Percentiles rank a stretch among this genome's conserved stretches.
Conservation (phyloP, 2,888 invertebrate genomes). For the Lordiphosa fenestrarum region DNA sequence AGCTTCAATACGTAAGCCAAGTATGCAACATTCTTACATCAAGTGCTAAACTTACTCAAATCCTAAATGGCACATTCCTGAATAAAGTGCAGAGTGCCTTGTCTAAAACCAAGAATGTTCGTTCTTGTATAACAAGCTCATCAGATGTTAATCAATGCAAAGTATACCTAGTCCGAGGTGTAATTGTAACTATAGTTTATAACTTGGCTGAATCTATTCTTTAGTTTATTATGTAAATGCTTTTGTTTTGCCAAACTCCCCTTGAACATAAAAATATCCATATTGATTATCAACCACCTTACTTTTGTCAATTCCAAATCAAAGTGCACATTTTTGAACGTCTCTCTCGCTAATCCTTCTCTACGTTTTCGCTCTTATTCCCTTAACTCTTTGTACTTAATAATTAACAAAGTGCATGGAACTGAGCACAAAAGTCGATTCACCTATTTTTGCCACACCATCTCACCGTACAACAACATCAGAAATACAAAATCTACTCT, state of each 20-base stretch:
- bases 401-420: slow-evolving; percentile 55
- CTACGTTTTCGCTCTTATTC: slow-evolving; percentile 34
- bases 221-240: neutral
- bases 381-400: slow-evolving; percentile 45
- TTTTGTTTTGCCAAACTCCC: neutral
- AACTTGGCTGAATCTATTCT: no score
- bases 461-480: slow-evolving; percentile 17
- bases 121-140: no score
- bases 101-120: no score
- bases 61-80: no score
- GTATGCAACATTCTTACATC: no score
- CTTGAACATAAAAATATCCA: no score
- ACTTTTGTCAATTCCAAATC: slow-evolving; percentile 6
- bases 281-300: slow-evolving; percentile 17
- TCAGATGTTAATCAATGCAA: no score
- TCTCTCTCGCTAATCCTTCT: slow-evolving; percentile 44
- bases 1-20: no score
- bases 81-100: no score
- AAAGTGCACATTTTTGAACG: slow-evolving; percentile 49
- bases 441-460: slow-evolving; percentile 39
- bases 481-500: slow-evolving; percentile 28
- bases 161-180: no score
- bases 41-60: no score
- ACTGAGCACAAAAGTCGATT: slow-evolving; percentile 54
- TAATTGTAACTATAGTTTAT: no score